A percentile compares a stretch with the other conserved stretches of the same genome.
Evolutionary conservation across 2,113 vertebrate species (phyloP).

Genomic region (Fregata magnificens): DNA sequence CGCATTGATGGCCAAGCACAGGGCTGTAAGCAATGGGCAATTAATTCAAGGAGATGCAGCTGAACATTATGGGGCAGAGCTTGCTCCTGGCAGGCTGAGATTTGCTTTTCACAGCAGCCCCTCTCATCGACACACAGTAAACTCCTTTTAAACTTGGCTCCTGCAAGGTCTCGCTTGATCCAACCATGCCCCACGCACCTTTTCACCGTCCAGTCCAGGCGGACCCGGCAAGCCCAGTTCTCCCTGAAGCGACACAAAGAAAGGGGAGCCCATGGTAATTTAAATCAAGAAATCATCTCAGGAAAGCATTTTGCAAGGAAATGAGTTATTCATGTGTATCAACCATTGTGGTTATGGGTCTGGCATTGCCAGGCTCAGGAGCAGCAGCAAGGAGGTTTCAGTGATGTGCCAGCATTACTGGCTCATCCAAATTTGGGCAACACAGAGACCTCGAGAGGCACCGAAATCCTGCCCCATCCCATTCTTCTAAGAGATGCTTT

Average conservation of each 20-base stretch:
- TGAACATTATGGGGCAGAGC: not conserved
- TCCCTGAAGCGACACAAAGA: constrained; percentile 72
- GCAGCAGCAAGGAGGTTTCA: not conserved
- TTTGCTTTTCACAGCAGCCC: not conserved
- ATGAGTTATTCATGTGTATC: not conserved
- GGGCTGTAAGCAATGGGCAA: not conserved
- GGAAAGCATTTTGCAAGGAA: not conserved
- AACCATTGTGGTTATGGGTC: not conserved
- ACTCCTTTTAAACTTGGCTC: not conserved
- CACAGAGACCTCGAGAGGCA: not conserved
- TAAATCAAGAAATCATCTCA: not conserved
- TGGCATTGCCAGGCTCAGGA: not conserved
- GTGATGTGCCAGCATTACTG: not conserved
- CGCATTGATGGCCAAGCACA: not conserved
- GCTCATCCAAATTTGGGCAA: not conserved
- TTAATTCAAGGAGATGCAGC: not conserved
- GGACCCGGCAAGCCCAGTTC: constrained; percentile 88
- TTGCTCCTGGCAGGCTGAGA: not conserved
- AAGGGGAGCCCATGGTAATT: not conserved
- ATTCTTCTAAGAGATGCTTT: not conserved
- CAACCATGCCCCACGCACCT: constrained; percentile 66
- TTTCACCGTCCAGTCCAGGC: constrained; percentile 86
- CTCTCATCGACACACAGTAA: not conserved
- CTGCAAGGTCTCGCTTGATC: accelerated
- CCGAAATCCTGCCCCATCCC: not conserved